A percentile compares a stretch with the other conserved stretches of the same genome.
These are phyloP conservation scores for Mechanitis messenoides DNA, from an alignment of 2,888 invertebrate species.

Conservation along the genomic window DNA sequence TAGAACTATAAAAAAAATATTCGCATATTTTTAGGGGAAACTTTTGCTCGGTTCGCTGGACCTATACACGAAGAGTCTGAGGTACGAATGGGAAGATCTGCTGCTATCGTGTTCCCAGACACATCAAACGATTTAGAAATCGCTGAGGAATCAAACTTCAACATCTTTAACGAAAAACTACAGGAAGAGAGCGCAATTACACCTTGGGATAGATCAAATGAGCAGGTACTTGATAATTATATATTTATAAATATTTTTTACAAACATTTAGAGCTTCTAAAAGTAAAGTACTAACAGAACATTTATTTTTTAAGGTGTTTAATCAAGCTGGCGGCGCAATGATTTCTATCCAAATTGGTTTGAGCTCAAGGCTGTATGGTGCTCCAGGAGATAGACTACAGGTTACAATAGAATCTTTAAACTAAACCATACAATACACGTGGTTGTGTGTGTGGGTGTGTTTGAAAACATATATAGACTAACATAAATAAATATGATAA, in stretches of 20 bases:
- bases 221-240: constrained; percentile 44
- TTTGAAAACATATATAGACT: too few relatives aligned
- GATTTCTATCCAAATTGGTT: constrained; percentile 63
- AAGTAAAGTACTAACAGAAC: neutral
- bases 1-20: too few relatives aligned
- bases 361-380: constrained; percentile 62
- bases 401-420: constrained; percentile 40
- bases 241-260: neutral
- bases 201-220: constrained; percentile 25
- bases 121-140: constrained; percentile 46
- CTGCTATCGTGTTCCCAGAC: constrained; percentile 48
- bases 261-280: neutral
- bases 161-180: constrained; percentile 37
- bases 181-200: constrained; percentile 46
- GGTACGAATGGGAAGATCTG: constrained; percentile 53
- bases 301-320: constrained; percentile 43
- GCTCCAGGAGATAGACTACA: constrained; percentile 62
- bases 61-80: constrained; percentile 50
- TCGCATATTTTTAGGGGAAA: constrained; percentile 49
- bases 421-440: neutral
- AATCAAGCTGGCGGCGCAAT: constrained; percentile 55
- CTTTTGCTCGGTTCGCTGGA: constrained; percentile 59
- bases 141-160: constrained; percentile 46
- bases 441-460: too few relatives aligned
- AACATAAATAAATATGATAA: too few relatives aligned